Evolutionary conservation across 92 coral and sea anemone genomes (phyloP).

Genomic region (Actinostola sp.): DNA sequence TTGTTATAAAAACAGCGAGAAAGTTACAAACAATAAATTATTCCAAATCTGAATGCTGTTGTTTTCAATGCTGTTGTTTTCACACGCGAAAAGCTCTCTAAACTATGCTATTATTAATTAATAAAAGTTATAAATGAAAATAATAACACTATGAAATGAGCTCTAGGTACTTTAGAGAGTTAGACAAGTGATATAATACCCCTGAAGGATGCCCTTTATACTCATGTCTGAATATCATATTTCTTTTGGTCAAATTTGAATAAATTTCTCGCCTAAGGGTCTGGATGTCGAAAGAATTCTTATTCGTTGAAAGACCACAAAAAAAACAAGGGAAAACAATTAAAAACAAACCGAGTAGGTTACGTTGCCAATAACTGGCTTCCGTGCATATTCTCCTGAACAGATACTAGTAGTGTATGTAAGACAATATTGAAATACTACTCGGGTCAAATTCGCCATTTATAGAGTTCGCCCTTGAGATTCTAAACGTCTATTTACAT

Average conservation of each 20-base stretch:
- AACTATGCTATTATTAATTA: too few relatives aligned
- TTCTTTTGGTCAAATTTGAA: neutral
- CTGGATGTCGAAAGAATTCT: neutral
- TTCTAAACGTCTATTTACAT: neutral
- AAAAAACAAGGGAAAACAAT: neutral
- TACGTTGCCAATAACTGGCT: neutral
- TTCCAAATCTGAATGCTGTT: too few relatives aligned
- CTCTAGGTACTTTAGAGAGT: neutral
- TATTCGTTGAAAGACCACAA: neutral
- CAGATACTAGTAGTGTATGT: neutral
- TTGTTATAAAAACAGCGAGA: too few relatives aligned
- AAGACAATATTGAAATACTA: conserved; percentile 1
- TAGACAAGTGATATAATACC: neutral
- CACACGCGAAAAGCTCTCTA: too few relatives aligned
- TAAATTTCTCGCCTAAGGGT: neutral
- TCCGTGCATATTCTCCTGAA: neutral
- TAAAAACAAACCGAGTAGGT: neutral
- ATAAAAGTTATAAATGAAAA: too few relatives aligned
- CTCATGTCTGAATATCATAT: conserved; percentile 8
- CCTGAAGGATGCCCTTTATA: neutral
- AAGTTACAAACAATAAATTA: too few relatives aligned
- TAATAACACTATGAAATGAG: neutral
- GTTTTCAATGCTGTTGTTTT: too few relatives aligned
- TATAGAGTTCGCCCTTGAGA: neutral
- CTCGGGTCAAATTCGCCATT: neutral